Conservation (phyloP, 2,797 vertebrate species). For the Sciurus carolinensis region DNA sequence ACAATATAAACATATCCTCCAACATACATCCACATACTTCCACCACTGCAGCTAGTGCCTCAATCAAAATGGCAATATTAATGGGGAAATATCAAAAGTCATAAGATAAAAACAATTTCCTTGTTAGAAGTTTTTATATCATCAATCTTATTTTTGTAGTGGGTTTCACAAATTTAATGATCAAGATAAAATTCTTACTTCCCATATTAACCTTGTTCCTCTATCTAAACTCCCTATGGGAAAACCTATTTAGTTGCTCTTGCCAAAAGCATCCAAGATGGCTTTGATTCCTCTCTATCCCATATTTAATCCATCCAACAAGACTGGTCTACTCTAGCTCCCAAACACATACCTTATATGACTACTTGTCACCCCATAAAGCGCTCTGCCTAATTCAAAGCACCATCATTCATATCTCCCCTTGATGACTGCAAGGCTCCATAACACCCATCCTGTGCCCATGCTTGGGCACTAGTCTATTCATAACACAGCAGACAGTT, state of each 20-base stretch:
- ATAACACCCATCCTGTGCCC: background rate
- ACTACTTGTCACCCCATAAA: background rate
- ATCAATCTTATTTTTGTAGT: conserved; percentile 1
- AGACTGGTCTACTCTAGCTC: background rate
- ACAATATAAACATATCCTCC: background rate
- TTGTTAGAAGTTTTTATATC: background rate
- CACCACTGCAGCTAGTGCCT: background rate
- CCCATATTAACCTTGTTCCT: conserved; percentile 13
- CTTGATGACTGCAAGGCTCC: background rate
- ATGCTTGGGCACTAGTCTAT: background rate
- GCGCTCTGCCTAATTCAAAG: background rate
- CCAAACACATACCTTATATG: background rate
- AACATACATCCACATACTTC: background rate
- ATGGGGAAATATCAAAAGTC: background rate
- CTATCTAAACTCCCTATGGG: background rate
- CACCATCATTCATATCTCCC: background rate
- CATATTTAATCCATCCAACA: background rate
- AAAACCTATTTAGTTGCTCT: background rate
- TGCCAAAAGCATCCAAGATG: background rate
- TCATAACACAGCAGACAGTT: background rate
- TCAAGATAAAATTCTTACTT: conserved; percentile 28
- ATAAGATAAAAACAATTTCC: conserved; percentile 50
- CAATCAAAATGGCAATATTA: background rate
- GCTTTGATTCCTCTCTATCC: background rate
- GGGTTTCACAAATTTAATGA: background rate